Base-by-base conservation (phyloP, 2,888 invertebrate genomes). In the Sinopyrophorus schimmeli region DNA sequence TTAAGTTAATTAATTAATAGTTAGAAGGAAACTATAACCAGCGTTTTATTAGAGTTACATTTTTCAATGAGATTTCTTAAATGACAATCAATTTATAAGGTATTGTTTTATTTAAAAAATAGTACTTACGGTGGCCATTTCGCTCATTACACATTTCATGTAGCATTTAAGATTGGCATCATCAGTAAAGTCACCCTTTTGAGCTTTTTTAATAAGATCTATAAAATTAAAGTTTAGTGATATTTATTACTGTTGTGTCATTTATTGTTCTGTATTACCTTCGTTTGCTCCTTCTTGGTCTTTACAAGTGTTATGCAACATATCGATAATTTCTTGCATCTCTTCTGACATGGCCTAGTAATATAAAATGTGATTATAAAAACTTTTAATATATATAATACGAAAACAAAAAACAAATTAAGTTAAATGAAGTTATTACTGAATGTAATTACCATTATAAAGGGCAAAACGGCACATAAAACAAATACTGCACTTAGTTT, bases 141-240 rank as follows among this genome's bases (percentile, higher is more conserved):
- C 60, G 1, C 56, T 52, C 60, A 71, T 59, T 3, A 70, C 31
- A 40, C 71, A 72, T 49, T 66, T 69, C 37, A 71, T 62, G 52
- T 72, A 73, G 48, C 72, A 73, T 61, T 71, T 72, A 5, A 73
- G 53, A 5, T 63, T 66, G 12, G 57, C 54, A 47, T 73, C 71
- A 7, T 70, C 71, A 1, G 65, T 54, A 59, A 75, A 74, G 9
- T 60, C 51, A 20, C 72, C 72, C 40, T 61, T 57, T 20, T 63
- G 60, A 3, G 67, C 66, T 11, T 65, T 62, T 2, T 62, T 60
- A 37, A 74, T 70, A 1, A 61, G 39, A 3, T 56, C 71, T 68
- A 42, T 12, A 62, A 20, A 11, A n/a, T n/a, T n/a, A 2, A 26
- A 26, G 10, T 26, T 9, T 18, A 18, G 18, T 4, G 6, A 18